These are phyloP conservation scores for Cryptocephalus primarius DNA, from an alignment of 2,888 invertebrate species.

Conservation along the genomic window DNA sequence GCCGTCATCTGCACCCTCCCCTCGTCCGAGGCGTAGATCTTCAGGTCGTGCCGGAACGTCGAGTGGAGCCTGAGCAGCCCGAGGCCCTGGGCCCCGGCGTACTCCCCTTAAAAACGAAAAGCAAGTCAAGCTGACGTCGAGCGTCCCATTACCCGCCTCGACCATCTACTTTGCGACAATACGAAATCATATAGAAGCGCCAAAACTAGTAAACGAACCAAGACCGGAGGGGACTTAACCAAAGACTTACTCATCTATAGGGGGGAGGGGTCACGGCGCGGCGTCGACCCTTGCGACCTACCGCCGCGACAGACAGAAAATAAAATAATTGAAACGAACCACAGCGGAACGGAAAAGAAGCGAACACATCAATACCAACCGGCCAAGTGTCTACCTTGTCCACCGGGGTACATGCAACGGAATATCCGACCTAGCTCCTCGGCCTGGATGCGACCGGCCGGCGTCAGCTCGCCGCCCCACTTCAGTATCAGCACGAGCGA, in stretches of 20 bases:
- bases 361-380: conserved; percentile 45
- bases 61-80: conserved; percentile 92
- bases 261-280: too few species aligned
- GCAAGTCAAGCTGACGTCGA: too few species aligned
- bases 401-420: conserved; percentile 98
- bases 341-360: not conserved
- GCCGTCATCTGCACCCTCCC: conserved; percentile 99
- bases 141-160: too few species aligned
- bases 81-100: conserved; percentile 87
- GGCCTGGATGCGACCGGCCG: conserved; percentile 94
- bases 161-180: too few species aligned
- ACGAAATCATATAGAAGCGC: too few species aligned
- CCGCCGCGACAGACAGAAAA: too few species aligned
- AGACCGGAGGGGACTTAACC: too few species aligned
- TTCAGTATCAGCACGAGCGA: conserved; percentile 93
- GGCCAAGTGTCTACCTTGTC: conserved; percentile 79
- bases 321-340: not conserved
- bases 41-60: conserved; percentile 96
- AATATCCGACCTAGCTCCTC: conserved; percentile 96
- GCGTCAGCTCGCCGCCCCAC: conserved; percentile 99
- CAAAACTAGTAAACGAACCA: too few species aligned
- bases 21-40: conserved; percentile 99
- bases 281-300: too few species aligned
- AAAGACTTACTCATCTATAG: too few species aligned
- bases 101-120: conserved; percentile 55